Percentiles rank a stretch among this genome's conserved stretches.
Conservation (phyloP, 2,113 vertebrate species). For the Boulengeromyrus knoepffleri region DNA sequence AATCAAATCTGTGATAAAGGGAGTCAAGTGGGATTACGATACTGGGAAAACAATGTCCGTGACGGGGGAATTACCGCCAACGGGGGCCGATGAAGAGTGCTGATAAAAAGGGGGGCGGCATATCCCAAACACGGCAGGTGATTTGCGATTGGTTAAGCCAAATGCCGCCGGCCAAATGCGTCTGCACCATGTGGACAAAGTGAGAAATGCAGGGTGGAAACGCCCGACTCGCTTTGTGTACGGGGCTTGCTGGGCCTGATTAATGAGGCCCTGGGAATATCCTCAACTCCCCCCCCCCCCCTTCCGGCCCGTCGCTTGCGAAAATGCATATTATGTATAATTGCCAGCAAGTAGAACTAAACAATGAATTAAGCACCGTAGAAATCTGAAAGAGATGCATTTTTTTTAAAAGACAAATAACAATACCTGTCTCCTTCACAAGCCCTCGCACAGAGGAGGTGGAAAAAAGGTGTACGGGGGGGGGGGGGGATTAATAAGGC, state of each 20-base stretch:
- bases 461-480: neutral
- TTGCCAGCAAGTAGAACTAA: neutral
- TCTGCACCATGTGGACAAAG: neutral
- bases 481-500: neutral
- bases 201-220: neutral
- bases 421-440: neutral
- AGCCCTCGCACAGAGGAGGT: neutral
- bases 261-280: neutral
- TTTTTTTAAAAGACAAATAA: neutral
- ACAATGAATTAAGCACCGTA: neutral
- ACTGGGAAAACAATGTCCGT: neutral
- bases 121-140: neutral
- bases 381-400: neutral
- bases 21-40: neutral
- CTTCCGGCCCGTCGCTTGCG: neutral
- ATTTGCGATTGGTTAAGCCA: neutral
- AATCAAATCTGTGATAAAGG: slow-evolving; percentile 1
- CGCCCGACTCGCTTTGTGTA: neutral
- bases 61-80: neutral
- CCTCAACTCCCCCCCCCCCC: neutral
- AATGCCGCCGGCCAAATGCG: too few species aligned
- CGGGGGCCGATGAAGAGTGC: neutral
- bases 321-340: neutral
- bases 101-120: neutral
- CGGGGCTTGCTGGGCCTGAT: neutral